A percentile compares a stretch with the other conserved stretches of the same genome.
phyloP scores from a whole-genome alignment of 1,140 invertebrate genomes.

The Trichoplusia ni region DNA sequence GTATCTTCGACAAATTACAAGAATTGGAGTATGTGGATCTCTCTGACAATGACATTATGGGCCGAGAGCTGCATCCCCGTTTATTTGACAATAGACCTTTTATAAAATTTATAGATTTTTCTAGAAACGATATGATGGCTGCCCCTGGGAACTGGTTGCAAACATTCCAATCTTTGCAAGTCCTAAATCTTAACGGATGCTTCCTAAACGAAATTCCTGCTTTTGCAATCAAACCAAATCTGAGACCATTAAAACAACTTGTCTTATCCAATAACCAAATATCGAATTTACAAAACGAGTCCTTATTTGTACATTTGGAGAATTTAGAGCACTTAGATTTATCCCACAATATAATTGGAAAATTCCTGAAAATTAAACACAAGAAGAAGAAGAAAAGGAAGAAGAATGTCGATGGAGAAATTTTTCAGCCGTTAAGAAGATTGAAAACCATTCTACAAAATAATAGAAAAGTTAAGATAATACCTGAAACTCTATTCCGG shows the following conservation, averaged over 20 bases:
- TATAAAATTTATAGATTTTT: slow-evolving; percentile 57
- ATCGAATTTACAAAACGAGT: slow-evolving; percentile 39
- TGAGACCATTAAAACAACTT: slow-evolving; percentile 55
- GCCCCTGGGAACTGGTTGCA: slow-evolving; percentile 49
- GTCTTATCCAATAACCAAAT: slow-evolving; percentile 60
- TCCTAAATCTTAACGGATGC: slow-evolving; percentile 58
- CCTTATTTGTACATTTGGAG: slow-evolving; percentile 37
- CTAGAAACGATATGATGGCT: slow-evolving; percentile 64
- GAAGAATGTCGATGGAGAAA: slow-evolving; percentile 48
- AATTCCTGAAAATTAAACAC: too few relatives aligned
- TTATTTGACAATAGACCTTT: slow-evolving; percentile 52
- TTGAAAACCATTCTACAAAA: slow-evolving; percentile 53
- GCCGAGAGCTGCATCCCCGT: slow-evolving; percentile 45
- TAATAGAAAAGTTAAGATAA: slow-evolving; percentile 49
- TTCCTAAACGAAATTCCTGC: slow-evolving; percentile 50
- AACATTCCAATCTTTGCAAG: slow-evolving; percentile 47
- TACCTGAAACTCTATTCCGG: slow-evolving; percentile 59
- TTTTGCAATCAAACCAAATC: slow-evolving; percentile 51
- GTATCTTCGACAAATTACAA: slow-evolving; percentile 55
- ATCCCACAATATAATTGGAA: slow-evolving; percentile 51
- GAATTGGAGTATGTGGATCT: slow-evolving; percentile 59
- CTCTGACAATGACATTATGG: slow-evolving; percentile 53
- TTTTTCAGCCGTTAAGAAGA: slow-evolving; percentile 56
- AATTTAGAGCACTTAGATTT: slow-evolving; percentile 56
- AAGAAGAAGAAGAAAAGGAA: too few relatives aligned